Percentiles rank a stretch among this genome's conserved stretches.
Conservation (phyloP, 1,140 invertebrate genomes). For the Bicyclus anynana region DNA sequence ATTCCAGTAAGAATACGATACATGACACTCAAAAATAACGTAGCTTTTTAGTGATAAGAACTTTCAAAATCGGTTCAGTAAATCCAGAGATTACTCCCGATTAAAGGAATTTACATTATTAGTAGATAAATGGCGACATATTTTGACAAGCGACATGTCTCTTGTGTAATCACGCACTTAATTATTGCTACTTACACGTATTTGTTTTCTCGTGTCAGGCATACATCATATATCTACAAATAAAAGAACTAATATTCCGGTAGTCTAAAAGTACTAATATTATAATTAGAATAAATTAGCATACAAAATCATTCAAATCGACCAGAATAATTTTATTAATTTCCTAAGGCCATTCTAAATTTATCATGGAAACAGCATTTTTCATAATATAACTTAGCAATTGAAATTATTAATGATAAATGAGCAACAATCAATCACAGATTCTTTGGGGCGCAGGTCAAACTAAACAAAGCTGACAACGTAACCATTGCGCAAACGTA, state of each 20-base stretch:
- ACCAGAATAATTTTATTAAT: neutral
- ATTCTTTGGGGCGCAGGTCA: constrained; percentile 23
- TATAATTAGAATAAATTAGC: neutral
- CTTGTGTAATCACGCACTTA: neutral
- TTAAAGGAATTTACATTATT: no score
- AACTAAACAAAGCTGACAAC: constrained; percentile 18
- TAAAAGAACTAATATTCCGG: neutral
- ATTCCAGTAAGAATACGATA: no score
- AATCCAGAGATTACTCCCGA: no score
- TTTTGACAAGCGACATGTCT: no score
- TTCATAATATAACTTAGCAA: constrained; percentile 4
- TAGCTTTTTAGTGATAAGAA: no score
- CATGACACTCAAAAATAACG: no score
- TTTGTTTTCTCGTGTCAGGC: neutral
- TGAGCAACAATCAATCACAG: constrained; percentile 16
- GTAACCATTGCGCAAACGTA: constrained; percentile 19
- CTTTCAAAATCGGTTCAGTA: no score
- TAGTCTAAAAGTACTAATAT: neutral
- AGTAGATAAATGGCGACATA: no score
- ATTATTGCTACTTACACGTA: no score
- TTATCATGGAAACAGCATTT: neutral
- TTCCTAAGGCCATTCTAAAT: neutral
- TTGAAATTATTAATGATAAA: constrained; percentile 8
- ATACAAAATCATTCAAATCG: neutral
- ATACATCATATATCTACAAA: no score